Evolutionary conservation across 2,888 invertebrate species (phyloP).

Genomic region (Chaetogeoica ovagalla): DNA sequence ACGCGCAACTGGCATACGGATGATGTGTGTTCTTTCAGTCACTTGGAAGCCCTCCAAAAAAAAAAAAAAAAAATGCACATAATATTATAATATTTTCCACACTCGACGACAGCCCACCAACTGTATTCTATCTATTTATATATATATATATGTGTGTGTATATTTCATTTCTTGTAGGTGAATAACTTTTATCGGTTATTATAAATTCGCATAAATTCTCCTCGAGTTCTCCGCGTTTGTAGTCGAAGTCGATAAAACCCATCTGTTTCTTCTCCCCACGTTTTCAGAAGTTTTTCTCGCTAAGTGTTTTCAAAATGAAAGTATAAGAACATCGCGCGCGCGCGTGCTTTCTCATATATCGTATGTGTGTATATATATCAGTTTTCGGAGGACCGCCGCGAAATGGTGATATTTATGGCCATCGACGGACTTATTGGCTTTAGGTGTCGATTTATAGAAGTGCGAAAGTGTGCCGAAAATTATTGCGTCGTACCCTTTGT

Average conservation of each 20-base stretch:
- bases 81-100: conserved; percentile 51
- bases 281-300: conserved; percentile 32
- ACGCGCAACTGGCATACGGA: conserved; percentile 3
- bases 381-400: conserved; percentile 30
- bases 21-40: conserved; percentile 26
- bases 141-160: conserved; percentile 2
- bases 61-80: conserved; percentile 27
- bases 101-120: conserved; percentile 33
- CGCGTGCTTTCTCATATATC: not conserved
- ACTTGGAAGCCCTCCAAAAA: conserved; percentile 2
- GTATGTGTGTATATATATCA: not conserved
- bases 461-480: conserved; percentile 27
- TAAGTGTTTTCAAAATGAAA: conserved; percentile 47
- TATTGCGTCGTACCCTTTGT: conserved; percentile 35
- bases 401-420: conserved; percentile 47
- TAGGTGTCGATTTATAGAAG: conserved; percentile 44
- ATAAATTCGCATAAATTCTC: conserved; percentile 48
- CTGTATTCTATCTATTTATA: conserved; percentile 2
- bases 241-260: conserved; percentile 48
- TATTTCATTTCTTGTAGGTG: conserved; percentile 35
- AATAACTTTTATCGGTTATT: conserved; percentile 44
- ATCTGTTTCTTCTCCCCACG: conserved; percentile 46
- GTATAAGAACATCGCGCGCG: not conserved
- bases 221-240: not conserved
- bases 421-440: conserved; percentile 45